Evolutionary conservation across 53 echinoderm and acorn worm species (phyloP).

Genomic region (Holothuria scabra): DNA sequence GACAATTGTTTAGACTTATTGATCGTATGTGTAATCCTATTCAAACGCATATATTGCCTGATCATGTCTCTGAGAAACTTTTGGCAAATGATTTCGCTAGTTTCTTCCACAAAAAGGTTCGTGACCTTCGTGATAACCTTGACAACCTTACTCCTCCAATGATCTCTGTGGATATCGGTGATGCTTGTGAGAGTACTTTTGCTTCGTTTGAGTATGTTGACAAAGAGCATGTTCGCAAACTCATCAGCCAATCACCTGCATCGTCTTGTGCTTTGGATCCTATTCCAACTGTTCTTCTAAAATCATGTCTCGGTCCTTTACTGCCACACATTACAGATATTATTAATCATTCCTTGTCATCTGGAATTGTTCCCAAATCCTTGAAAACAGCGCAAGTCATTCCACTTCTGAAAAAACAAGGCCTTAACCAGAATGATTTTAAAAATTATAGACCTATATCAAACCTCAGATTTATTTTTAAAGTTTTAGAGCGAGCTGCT

Average conservation of each 20-base stretch:
- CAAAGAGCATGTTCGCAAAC: not conserved
- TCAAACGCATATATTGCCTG: not conserved
- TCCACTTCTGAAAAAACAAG: no score
- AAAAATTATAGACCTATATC: no score
- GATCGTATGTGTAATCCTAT: constrained; percentile 24
- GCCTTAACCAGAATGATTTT: no score
- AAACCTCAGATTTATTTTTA: no score
- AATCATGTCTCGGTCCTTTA: no score
- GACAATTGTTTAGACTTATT: constrained; percentile 25
- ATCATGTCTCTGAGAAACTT: not conserved
- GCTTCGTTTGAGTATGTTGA: constrained; percentile 10
- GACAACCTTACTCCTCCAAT: not conserved
- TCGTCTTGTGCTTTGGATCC: no score
- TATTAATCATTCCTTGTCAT: no score
- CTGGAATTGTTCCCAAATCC: no score
- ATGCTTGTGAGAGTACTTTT: not conserved
- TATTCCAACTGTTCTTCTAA: constrained; percentile 13
- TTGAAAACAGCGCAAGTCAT: no score
- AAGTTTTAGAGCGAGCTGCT: no score
- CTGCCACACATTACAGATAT: no score
- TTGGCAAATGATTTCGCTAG: not conserved
- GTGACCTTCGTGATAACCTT: constrained; percentile 12
- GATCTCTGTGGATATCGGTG: not conserved
- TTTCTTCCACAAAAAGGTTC: constrained; percentile 2
- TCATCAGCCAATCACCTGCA: constrained; percentile 4